phyloP scores from a whole-genome alignment of 2,797 vertebrate genomes.

The Monodelphis domestica region DNA sequence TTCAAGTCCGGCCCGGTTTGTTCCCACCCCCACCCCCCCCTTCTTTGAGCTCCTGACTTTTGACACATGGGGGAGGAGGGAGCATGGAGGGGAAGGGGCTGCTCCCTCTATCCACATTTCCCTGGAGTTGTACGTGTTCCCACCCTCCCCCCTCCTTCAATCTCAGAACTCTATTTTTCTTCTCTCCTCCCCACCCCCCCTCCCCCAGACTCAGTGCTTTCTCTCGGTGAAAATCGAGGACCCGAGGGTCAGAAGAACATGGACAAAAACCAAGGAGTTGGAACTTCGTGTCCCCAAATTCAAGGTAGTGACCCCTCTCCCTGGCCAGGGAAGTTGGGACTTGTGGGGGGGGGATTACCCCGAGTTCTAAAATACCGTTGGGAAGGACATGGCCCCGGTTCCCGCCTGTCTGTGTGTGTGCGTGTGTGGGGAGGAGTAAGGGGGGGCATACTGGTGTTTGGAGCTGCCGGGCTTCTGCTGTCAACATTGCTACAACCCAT shows the following conservation, averaged over 20 bases:
- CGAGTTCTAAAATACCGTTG: conserved; percentile 3
- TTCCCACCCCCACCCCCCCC: background rate
- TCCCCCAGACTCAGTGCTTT: conserved; percentile 93
- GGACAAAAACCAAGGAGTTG: conserved; percentile 98
- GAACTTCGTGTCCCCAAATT: conserved; percentile 98
- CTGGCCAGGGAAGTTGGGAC: conserved; percentile 61
- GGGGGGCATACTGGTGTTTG: background rate
- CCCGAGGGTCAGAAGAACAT: conserved; percentile 96
- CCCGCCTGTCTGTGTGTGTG: conserved; percentile 37
- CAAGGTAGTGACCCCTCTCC: conserved; percentile 88
- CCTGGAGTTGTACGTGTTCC: conserved; percentile 71
- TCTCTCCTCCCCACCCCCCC: conserved; percentile 24
- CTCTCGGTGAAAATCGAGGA: conserved; percentile 96
- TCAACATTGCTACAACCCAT: background rate
- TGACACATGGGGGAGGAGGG: background rate
- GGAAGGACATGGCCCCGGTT: background rate
- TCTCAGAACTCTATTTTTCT: background rate
- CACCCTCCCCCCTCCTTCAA: background rate
- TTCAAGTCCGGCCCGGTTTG: background rate
- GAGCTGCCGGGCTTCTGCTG: background rate
- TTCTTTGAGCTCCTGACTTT: background rate
- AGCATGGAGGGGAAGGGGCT: background rate
- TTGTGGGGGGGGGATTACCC: conserved; percentile 41
- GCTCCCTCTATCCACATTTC: conserved; percentile 72
- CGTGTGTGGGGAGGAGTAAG: background rate